These are phyloP conservation scores for Psittacula derbiana DNA, from an alignment of 2,797 vertebrate genomes.

Conservation along the genomic window DNA sequence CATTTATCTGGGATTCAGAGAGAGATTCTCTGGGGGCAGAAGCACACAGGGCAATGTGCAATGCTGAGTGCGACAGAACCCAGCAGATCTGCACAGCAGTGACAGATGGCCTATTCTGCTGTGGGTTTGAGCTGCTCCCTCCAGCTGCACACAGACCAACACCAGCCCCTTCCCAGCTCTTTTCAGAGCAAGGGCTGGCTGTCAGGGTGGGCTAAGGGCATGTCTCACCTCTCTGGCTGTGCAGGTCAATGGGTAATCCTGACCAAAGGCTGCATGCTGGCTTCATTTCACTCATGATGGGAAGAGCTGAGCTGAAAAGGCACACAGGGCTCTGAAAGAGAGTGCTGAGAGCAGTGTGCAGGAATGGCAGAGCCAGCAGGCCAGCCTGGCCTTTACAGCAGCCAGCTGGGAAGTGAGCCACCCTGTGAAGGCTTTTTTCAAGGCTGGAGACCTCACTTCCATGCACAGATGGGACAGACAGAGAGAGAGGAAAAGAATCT, in stretches of 20 bases:
- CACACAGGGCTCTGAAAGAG: not conserved
- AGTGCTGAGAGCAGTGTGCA: not conserved
- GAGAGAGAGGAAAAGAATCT: not conserved
- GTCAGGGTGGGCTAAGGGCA: not conserved
- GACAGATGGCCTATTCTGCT: not conserved
- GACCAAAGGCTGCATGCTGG: not conserved
- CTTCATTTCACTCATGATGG: not conserved
- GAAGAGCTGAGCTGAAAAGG: not conserved
- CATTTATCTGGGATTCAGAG: fast-evolving
- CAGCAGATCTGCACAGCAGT: fast-evolving
- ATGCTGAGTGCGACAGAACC: fast-evolving
- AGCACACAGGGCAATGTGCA: not conserved
- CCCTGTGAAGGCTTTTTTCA: not conserved
- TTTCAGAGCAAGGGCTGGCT: not conserved
- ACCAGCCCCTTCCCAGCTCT: not conserved
- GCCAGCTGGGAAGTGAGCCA: not conserved
- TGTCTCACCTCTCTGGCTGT: not conserved
- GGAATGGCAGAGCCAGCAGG: not conserved
- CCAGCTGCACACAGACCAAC: not conserved
- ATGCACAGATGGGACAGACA: not conserved
- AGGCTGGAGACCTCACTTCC: not conserved
- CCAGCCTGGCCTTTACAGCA: not conserved
- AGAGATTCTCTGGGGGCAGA: not conserved
- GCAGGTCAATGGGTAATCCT: not conserved
- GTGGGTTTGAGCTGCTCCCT: not conserved